A percentile compares a stretch with the other conserved stretches of the same genome.
Conservation (phyloP, 2,797 vertebrate genomes). For the Pseudomugil tenellus region DNA sequence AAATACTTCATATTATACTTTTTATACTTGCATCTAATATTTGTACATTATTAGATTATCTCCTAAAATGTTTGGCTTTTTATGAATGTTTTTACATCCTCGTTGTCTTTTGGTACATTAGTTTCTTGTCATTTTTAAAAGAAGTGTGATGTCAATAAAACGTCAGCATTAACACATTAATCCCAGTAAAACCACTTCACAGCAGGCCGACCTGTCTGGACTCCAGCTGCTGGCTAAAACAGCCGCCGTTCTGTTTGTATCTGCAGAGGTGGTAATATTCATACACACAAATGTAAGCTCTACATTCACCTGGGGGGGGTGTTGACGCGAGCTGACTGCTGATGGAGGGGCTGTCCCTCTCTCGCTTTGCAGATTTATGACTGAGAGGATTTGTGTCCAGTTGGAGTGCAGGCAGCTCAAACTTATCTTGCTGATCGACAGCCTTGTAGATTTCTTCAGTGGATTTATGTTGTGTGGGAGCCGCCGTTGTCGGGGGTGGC, state of each 20-base stretch:
- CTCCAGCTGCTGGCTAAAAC: neutral
- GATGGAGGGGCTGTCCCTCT: slow-evolving; percentile 67
- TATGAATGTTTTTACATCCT: neutral
- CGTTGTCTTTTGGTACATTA: slow-evolving; percentile 14
- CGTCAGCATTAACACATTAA: slow-evolving; percentile 15
- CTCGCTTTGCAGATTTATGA: slow-evolving; percentile 69
- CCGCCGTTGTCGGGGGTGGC: neutral
- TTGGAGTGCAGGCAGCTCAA: slow-evolving; percentile 52
- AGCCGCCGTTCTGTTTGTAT: neutral
- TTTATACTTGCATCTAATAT: too few relatives aligned
- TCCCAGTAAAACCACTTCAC: slow-evolving; percentile 22
- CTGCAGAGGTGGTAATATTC: slow-evolving; percentile 38
- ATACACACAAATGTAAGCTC: slow-evolving; percentile 21
- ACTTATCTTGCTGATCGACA: slow-evolving; percentile 73
- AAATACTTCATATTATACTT: too few relatives aligned
- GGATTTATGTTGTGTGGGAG: slow-evolving; percentile 55
- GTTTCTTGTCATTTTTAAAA: slow-evolving; percentile 25
- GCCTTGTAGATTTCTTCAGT: slow-evolving; percentile 65
- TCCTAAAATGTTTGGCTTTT: too few relatives aligned
- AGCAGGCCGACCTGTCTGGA: slow-evolving; percentile 28
- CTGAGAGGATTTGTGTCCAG: slow-evolving; percentile 73
- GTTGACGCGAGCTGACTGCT: slow-evolving; percentile 59
- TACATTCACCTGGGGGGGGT: slow-evolving; percentile 31
- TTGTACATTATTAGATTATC: too few relatives aligned
- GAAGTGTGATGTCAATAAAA: slow-evolving; percentile 26